Evolutionary conservation across 1,140 invertebrate genomes (phyloP).

Genomic region (Caenorhabditis inopinata): DNA sequence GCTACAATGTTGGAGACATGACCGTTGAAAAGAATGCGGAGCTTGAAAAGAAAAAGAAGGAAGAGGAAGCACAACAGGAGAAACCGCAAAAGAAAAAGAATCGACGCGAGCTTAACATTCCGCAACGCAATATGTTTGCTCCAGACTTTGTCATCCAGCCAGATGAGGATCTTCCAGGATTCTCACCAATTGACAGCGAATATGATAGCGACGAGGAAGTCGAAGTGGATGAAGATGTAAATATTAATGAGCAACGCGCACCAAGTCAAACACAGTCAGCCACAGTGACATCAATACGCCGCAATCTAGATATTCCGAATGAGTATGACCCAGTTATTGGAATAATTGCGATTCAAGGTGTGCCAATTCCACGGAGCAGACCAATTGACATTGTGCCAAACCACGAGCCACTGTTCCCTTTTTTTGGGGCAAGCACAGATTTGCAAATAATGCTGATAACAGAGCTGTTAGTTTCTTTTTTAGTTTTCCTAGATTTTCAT

Average conservation of each 20-base stretch:
- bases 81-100: neutral
- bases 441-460: neutral
- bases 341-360: conserved; percentile 13
- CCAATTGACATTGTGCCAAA: neutral
- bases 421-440: neutral
- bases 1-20: neutral
- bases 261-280: neutral
- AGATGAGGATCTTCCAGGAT: neutral
- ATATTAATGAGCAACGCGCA: no score
- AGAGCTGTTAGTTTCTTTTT: neutral
- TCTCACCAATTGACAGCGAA: neutral
- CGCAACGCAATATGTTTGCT: conserved; percentile 1
- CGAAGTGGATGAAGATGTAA: neutral
- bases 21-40: neutral
- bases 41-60: neutral
- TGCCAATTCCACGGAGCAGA: neutral
- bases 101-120: neutral
- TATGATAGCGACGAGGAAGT: neutral
- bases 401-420: neutral
- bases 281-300: neutral
- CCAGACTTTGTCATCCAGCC: neutral
- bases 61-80: neutral
- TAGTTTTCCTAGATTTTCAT: neutral
- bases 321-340: conserved; percentile 10
- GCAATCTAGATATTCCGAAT: conserved; percentile 14